These are phyloP conservation scores for Rhopalosiphum maidis DNA, from an alignment of 1,140 invertebrate species.

Conservation along the genomic window DNA sequence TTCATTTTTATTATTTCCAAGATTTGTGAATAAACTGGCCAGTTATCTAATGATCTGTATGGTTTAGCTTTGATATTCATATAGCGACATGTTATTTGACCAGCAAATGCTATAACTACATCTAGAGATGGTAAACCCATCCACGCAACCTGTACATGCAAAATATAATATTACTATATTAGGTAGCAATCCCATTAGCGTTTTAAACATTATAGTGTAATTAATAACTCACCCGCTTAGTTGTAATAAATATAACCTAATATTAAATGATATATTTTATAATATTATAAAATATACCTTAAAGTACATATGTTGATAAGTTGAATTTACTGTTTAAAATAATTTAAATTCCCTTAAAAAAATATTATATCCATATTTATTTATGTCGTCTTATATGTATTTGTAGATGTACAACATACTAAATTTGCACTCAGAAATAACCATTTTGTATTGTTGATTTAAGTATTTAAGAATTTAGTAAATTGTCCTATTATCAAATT, in stretches of 20 bases:
- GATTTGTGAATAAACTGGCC: constrained; percentile 72
- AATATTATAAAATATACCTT: too few species aligned
- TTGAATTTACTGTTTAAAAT: too few species aligned
- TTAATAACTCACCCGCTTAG: not conserved
- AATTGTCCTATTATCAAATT: too few species aligned
- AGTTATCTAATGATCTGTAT: constrained; percentile 71
- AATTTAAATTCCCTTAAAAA: too few species aligned
- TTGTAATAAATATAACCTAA: not conserved
- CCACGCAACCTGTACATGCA: constrained; percentile 67
- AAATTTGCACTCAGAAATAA: too few species aligned
- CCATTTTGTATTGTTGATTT: too few species aligned
- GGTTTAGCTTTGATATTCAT: constrained; percentile 77
- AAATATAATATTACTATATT: constrained; percentile 47
- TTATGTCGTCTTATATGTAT: too few species aligned
- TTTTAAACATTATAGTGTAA: not conserved
- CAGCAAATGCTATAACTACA: constrained; percentile 73
- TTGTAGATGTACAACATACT: too few species aligned
- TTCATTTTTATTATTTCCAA: constrained; percentile 70
- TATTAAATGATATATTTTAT: too few species aligned
- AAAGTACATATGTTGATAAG: too few species aligned
- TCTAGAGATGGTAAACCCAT: constrained; percentile 76
- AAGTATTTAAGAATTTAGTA: too few species aligned
- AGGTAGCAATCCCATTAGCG: not conserved
- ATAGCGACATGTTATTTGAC: constrained; percentile 76
- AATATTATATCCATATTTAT: too few species aligned